A percentile compares a stretch with the other conserved stretches of the same genome.
Conservation (phyloP, 2,888 invertebrate species). For the Eucriotettix oculatus region DNA sequence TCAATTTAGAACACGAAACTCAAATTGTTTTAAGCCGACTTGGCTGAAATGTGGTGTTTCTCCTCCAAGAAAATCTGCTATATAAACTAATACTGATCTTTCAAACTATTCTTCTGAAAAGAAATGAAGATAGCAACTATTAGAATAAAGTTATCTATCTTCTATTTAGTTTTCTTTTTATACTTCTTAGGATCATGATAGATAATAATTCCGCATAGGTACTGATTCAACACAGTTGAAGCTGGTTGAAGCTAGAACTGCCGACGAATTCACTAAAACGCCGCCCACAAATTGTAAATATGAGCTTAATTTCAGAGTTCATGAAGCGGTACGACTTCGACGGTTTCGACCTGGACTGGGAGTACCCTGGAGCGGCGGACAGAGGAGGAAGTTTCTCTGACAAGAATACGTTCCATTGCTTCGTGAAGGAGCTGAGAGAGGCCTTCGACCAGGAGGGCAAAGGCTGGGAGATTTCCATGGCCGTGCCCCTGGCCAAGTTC, state of each 20-base stretch:
- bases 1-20: too few relatives aligned
- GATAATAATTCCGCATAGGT: too few relatives aligned
- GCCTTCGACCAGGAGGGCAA: slow-evolving; percentile 59
- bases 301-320: slow-evolving; percentile 34
- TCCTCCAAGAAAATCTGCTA: too few relatives aligned
- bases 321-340: slow-evolving; percentile 64
- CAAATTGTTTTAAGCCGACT: too few relatives aligned
- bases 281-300: background rate
- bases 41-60: too few relatives aligned
- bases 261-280: background rate
- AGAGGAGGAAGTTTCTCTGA: slow-evolving; percentile 70
- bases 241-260: too few relatives aligned
- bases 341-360: slow-evolving; percentile 81
- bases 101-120: too few relatives aligned
- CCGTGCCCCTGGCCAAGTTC: slow-evolving; percentile 76
- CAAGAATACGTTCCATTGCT: slow-evolving; percentile 65
- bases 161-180: too few relatives aligned
- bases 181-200: too few relatives aligned
- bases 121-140: too few relatives aligned
- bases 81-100: too few relatives aligned
- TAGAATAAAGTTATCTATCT: too few relatives aligned
- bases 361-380: slow-evolving; percentile 78
- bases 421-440: slow-evolving; percentile 62
- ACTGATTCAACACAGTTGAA: background rate
- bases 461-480: slow-evolving; percentile 79